These are phyloP conservation scores for Aurelia sp. DNA, from an alignment of 30 jellyfish, hydroid and myxozoan genomes.

Conservation along the genomic window DNA sequence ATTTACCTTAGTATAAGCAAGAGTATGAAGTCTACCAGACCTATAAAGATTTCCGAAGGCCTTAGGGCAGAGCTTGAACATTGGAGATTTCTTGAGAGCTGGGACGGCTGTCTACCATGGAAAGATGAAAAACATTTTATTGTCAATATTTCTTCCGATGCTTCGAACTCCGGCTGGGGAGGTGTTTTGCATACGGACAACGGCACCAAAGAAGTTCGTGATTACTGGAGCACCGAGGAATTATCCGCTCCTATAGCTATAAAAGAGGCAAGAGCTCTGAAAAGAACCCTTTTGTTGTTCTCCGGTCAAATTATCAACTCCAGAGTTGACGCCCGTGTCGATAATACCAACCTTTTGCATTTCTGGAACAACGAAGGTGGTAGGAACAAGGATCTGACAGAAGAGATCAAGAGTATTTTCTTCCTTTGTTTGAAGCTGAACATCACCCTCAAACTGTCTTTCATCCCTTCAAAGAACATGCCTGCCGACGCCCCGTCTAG, in stretches of 20 bases:
- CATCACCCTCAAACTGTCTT: not conserved
- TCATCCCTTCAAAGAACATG: not conserved
- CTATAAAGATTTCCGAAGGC: too few species aligned
- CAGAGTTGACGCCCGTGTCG: not conserved
- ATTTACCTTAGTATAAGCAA: not conserved
- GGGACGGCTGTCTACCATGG: too few species aligned
- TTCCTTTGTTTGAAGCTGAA: not conserved
- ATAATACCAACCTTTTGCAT: constrained; percentile 2
- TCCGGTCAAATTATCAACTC: not conserved
- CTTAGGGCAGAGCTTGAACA: too few species aligned
- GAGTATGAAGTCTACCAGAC: too few species aligned
- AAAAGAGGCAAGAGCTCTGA: not conserved
- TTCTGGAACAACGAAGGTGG: constrained; percentile 17
- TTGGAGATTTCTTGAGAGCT: too few species aligned
- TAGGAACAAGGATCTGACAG: not conserved
- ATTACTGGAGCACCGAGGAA: not conserved
- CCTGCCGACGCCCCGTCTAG: constrained; percentile 22
- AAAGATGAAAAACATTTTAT: too few species aligned
- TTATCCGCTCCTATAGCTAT: not conserved
- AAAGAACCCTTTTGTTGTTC: not conserved
- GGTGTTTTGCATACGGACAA: too few species aligned
- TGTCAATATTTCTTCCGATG: too few species aligned
- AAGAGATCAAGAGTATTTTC: constrained; percentile 1
- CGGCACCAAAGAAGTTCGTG: too few species aligned
- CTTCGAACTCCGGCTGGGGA: too few species aligned